Conservation (phyloP, 2,113 vertebrate species). For the Sarotherodon lohbergeri region DNA sequence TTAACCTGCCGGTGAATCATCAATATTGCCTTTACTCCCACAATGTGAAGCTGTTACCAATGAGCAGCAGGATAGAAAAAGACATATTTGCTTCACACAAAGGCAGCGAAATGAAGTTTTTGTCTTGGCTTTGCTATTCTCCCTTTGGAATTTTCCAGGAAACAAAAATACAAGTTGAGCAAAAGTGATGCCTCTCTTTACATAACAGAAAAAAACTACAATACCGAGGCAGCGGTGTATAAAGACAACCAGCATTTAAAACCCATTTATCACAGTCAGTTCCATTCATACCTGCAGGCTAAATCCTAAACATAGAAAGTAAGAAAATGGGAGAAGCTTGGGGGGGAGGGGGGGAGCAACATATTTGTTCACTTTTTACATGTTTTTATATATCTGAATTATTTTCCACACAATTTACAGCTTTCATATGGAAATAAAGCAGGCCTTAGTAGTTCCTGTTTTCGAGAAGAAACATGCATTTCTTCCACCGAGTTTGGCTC, state of each 20-base stretch:
- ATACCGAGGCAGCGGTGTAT: not conserved
- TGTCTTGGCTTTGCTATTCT: not conserved
- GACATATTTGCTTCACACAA: not conserved
- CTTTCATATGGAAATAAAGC: not conserved
- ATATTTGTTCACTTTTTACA: not conserved
- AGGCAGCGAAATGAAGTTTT: not conserved
- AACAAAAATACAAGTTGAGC: not conserved
- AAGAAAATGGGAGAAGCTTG: not conserved
- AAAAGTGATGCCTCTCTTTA: not conserved
- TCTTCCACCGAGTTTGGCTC: not conserved
- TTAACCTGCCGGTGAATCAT: not conserved
- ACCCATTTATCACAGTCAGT: constrained; percentile 14
- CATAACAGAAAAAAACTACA: not conserved
- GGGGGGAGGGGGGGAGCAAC: not conserved
- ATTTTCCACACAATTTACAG: not conserved
- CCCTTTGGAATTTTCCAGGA: not conserved
- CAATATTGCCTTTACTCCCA: not conserved
- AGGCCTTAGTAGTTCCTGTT: not conserved
- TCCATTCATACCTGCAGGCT: constrained; percentile 1
- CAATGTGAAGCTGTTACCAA: not conserved
- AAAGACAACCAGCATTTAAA: not conserved
- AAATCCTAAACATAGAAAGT: not conserved
- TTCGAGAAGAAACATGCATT: not conserved
- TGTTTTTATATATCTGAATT: not conserved
- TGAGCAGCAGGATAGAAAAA: not conserved